Percentiles rank a stretch among this genome's conserved stretches.
Conservation (phyloP, 2,113 vertebrate genomes). For the Corapipo altera region DNA sequence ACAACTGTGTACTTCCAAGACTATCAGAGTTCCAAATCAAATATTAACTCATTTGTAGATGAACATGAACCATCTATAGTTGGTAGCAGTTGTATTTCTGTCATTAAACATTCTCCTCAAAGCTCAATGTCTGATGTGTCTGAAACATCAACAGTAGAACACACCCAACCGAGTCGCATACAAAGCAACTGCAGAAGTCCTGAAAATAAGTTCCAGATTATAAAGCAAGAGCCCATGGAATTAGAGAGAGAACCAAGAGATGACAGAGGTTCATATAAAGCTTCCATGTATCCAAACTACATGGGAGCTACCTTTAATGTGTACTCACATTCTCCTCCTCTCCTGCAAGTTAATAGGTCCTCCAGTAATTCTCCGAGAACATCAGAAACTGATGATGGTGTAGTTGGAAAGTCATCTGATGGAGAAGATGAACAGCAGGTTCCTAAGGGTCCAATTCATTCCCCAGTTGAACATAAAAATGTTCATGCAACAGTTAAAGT, state of each 20-base stretch:
- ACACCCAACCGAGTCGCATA: constrained; percentile 65
- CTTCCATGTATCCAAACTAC: constrained; percentile 83
- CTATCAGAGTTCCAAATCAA: constrained; percentile 69
- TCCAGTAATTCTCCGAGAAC: constrained; percentile 91
- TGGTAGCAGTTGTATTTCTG: constrained; percentile 88
- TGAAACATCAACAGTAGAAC: constrained; percentile 72
- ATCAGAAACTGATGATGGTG: constrained; percentile 86
- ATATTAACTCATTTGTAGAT: constrained; percentile 69
- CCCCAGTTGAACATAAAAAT: constrained; percentile 80
- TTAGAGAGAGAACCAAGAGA: constrained; percentile 77
- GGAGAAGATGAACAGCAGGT: constrained; percentile 97
- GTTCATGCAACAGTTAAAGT: constrained; percentile 85
- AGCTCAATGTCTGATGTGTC: constrained; percentile 79
- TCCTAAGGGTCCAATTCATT: constrained; percentile 85
- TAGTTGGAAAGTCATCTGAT: constrained; percentile 88
- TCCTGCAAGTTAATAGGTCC: constrained; percentile 83
- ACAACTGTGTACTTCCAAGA: constrained; percentile 83
- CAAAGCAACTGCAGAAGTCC: constrained; percentile 75
- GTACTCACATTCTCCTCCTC: constrained; percentile 83
- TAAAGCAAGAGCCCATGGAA: constrained; percentile 89
- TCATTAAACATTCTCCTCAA: constrained; percentile 94
- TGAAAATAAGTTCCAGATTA: constrained; percentile 73
- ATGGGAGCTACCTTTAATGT: constrained; percentile 74
- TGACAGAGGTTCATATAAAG: constrained; percentile 74
- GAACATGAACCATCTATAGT: constrained; percentile 79